Conservation (phyloP, 1,140 invertebrate genomes). For the Drosophila truncata region DNA sequence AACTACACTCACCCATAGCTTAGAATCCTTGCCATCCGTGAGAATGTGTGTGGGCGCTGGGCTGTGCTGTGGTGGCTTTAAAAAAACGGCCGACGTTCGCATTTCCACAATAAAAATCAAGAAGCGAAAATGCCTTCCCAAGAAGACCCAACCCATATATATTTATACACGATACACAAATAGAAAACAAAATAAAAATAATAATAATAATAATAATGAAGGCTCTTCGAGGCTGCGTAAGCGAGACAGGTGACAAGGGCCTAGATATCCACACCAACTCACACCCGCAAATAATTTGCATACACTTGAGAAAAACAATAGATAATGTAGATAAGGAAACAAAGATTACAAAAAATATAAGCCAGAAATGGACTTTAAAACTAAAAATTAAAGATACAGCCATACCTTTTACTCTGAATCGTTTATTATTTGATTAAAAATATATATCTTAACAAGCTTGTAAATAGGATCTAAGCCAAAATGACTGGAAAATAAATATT, state of each 20-base stretch:
- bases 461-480: no score
- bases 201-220: constrained; percentile 78
- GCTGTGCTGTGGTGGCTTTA: constrained; percentile 65
- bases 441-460: no score
- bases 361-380: no score
- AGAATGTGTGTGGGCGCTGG: constrained; percentile 21
- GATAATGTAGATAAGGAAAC: background rate
- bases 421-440: no score
- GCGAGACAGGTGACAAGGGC: constrained; percentile 74
- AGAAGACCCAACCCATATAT: constrained; percentile 51
- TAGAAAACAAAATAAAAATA: constrained; percentile 81
- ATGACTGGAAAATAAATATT: no score
- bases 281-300: constrained; percentile 55
- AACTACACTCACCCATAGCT: constrained; percentile 31
- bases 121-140: constrained; percentile 55
- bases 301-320: constrained; percentile 21
- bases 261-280: constrained; percentile 53
- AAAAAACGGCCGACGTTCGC: constrained; percentile 77
- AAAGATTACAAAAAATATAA: no score
- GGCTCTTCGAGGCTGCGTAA: constrained; percentile 50
- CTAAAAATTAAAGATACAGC: no score
- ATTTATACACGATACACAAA: constrained; percentile 37
- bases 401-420: no score
- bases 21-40: constrained; percentile 56
- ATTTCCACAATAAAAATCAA: constrained; percentile 83